Evolutionary conservation across 2,113 vertebrate species (phyloP).

Genomic region (Aplodontia rufa): DNA sequence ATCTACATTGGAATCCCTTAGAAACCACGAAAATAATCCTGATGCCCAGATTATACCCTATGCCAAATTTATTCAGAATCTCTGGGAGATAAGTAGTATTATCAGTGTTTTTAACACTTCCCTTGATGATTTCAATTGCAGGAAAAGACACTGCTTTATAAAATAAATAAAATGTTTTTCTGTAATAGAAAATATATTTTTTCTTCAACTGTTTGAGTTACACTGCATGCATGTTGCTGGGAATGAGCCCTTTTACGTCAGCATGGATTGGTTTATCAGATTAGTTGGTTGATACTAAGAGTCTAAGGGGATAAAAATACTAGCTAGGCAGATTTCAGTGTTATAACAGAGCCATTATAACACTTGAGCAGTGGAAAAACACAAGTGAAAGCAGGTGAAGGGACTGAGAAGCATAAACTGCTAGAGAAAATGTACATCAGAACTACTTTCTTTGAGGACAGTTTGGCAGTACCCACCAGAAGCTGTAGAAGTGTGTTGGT

Average conservation of each 20-base stretch:
- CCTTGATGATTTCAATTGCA: not conserved
- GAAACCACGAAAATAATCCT: not conserved
- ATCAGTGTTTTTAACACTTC: not conserved
- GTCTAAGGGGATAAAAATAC: slow-evolving; percentile 10
- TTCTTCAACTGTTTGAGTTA: not conserved
- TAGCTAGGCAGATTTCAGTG: slow-evolving; percentile 7
- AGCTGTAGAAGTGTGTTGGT: not conserved
- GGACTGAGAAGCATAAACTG: not conserved
- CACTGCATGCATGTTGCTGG: not conserved
- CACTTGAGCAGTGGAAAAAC: not conserved
- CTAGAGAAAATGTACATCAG: not conserved
- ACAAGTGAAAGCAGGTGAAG: not conserved
- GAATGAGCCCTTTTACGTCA: not conserved
- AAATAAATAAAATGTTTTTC: not conserved
- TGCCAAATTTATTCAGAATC: not conserved
- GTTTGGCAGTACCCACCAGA: not conserved
- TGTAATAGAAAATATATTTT: not conserved
- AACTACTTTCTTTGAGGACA: not conserved
- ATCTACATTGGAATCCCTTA: not conserved
- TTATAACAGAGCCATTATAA: not conserved
- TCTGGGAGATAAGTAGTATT: not conserved
- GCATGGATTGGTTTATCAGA: slow-evolving; percentile 19
- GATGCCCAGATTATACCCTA: not conserved
- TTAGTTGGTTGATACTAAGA: slow-evolving; percentile 17
- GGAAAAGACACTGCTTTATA: not conserved